Conservation (phyloP, 2,888 invertebrate species). For the Spatulosminthurus flaviceps region DNA sequence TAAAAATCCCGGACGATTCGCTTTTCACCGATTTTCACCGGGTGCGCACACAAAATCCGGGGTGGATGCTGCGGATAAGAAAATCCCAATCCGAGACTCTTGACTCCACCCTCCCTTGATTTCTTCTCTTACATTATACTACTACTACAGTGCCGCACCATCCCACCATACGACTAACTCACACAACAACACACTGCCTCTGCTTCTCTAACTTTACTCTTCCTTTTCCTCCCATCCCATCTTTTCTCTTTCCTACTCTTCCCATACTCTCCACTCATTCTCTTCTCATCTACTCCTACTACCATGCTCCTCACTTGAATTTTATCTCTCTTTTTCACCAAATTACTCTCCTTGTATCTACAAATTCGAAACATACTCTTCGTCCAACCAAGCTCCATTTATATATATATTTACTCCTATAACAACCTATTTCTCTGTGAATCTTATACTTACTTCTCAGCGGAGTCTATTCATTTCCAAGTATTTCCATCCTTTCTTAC, state of each 20-base stretch:
- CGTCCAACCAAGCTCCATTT: neutral
- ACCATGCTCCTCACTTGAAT: neutral
- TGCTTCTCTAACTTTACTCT: neutral
- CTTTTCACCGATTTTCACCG: conserved; percentile 63
- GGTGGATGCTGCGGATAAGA: conserved; percentile 63
- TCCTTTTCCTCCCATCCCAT: neutral
- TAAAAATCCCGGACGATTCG: conserved; percentile 57
- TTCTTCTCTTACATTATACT: conserved; percentile 38
- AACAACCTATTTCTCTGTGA: neutral
- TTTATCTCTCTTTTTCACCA: conserved; percentile 37
- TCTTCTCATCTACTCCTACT: conserved; percentile 18
- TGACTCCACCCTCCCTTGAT: conserved; percentile 62
- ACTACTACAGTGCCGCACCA: neutral
- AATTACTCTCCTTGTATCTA: conserved; percentile 7
- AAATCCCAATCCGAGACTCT: conserved; percentile 62
- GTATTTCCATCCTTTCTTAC: neutral
- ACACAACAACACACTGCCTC: neutral
- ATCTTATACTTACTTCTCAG: neutral
- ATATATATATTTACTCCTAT: neutral
- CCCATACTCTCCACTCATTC: neutral
- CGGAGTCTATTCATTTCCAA: too few species aligned
- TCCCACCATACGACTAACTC: neutral
- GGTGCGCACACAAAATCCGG: conserved; percentile 62
- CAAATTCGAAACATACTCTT: neutral
- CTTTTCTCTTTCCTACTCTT: neutral